A percentile compares a stretch with the other conserved stretches of the same genome.
phyloP scores from a whole-genome alignment of 2,797 vertebrate genomes.

The Percopsis omiscomaycus region DNA sequence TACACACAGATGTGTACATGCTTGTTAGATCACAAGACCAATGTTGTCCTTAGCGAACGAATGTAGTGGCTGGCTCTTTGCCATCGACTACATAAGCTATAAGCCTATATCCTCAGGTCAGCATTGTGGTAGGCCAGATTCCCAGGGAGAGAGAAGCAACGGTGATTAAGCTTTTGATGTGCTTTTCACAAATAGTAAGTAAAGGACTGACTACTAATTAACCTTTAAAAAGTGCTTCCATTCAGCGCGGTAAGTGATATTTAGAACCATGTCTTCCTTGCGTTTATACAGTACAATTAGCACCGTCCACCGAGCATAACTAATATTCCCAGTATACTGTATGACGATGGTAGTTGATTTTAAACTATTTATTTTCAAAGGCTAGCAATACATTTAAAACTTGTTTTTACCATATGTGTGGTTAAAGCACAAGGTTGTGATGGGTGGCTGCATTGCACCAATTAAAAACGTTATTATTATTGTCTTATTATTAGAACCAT shows the following conservation, averaged over 20 bases:
- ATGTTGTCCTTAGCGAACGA: constrained; percentile 36
- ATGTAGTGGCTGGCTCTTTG: constrained; percentile 33
- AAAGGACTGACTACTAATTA: constrained; percentile 78
- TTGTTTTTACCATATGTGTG: constrained; percentile 16
- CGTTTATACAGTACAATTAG: constrained; percentile 57
- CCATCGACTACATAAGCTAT: constrained; percentile 23
- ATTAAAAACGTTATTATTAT: not conserved
- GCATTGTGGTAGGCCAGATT: constrained; percentile 59
- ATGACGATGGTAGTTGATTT: constrained; percentile 50
- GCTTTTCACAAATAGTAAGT: constrained; percentile 75
- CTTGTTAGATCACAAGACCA: constrained; percentile 37
- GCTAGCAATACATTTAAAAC: constrained; percentile 46
- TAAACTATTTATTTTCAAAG: constrained; percentile 31
- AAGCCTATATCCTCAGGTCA: constrained; percentile 44
- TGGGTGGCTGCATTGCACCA: constrained; percentile 11
- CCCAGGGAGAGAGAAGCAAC: constrained; percentile 64
- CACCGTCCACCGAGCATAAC: constrained; percentile 57
- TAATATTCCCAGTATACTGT: constrained; percentile 51
- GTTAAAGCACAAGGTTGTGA: constrained; percentile 2
- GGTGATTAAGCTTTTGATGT: constrained; percentile 79
- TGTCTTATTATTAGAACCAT: constrained; percentile 19
- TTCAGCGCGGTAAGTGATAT: constrained; percentile 70
- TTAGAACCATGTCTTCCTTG: constrained; percentile 61
- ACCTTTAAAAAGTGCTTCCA: constrained; percentile 72
- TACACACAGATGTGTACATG: constrained; percentile 6